Conservation (phyloP, 37 sponge, comb jelly and placozoan species). For the Geodia barretti region DNA sequence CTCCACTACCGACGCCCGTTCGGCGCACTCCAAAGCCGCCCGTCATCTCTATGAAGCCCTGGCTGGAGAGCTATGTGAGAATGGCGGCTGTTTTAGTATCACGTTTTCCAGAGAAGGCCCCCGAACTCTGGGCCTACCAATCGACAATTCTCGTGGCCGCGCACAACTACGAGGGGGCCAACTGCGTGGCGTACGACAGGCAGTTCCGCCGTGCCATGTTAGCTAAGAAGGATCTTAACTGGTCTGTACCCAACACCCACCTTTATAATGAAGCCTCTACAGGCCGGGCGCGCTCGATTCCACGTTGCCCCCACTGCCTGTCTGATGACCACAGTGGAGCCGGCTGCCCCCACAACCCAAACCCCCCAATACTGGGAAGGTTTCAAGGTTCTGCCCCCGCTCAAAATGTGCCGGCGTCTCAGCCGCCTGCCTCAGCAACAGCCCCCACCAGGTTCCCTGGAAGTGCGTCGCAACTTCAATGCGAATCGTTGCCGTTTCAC, state of each 20-base stretch:
- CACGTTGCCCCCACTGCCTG: constrained; percentile 27
- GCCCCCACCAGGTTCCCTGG: neutral
- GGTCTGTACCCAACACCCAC: neutral
- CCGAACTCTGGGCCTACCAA: neutral
- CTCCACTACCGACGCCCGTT: too few relatives aligned
- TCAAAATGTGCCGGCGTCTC: neutral
- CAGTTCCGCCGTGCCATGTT: neutral
- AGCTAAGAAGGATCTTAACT: constrained; percentile 17
- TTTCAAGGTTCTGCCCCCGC: neutral
- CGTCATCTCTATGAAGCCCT: too few relatives aligned
- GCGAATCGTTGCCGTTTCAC: constrained; percentile 3
- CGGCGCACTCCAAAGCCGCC: too few relatives aligned
- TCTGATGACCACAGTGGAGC: neutral
- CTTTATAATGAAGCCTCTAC: constrained; percentile 22
- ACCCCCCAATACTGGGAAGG: neutral
- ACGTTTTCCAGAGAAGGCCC: constrained; percentile 1
- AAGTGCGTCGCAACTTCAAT: constrained; percentile 1
- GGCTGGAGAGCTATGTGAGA: neutral
- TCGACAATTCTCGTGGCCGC: neutral
- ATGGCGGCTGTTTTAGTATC: neutral
- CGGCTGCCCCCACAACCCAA: constrained; percentile 16
- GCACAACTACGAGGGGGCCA: constrained; percentile 4
- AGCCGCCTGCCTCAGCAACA: neutral
- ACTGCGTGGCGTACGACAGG: constrained; percentile 22
- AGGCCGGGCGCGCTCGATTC: constrained; percentile 1